phyloP scores from a whole-genome alignment of 2,888 invertebrate species.

The Dasysyrphus tricinctus region DNA sequence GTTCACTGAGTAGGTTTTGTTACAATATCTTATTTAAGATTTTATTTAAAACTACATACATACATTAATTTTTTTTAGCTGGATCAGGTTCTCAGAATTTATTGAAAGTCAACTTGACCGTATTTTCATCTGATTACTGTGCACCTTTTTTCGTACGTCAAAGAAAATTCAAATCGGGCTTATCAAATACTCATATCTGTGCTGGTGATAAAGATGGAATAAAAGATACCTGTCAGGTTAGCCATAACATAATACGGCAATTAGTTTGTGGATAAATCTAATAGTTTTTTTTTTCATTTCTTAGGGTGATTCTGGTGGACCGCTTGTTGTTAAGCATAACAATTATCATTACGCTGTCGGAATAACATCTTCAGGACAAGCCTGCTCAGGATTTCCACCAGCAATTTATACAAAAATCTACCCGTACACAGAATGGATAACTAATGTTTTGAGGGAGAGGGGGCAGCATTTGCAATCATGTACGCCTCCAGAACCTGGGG shows the following conservation, averaged over 20 bases:
- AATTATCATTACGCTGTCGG: conserved; percentile 62
- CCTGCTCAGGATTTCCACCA: conserved; percentile 57
- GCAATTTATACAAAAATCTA: conserved; percentile 60
- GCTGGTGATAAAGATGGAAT: conserved; percentile 76
- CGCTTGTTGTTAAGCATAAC: conserved; percentile 56
- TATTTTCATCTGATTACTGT: background rate
- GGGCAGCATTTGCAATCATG: background rate
- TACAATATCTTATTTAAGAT: too few species aligned
- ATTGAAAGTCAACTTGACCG: conserved; percentile 31
- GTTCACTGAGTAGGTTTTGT: too few species aligned
- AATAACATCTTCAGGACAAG: conserved; percentile 75
- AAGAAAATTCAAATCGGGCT: conserved; percentile 63
- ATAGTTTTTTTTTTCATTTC: background rate
- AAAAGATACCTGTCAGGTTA: conserved; percentile 77
- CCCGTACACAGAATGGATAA: conserved; percentile 17
- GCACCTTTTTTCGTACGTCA: conserved; percentile 19
- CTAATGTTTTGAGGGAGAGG: background rate
- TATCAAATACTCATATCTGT: conserved; percentile 78
- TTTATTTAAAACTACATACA: background rate
- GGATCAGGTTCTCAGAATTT: background rate
- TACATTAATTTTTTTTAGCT: too few species aligned
- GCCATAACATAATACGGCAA: background rate
- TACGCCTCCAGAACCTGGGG: too few species aligned
- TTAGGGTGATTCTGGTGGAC: conserved; percentile 77
- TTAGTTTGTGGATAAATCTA: background rate